Conservation (phyloP, 2,113 vertebrate genomes). For the Laticauda laticaudata region DNA sequence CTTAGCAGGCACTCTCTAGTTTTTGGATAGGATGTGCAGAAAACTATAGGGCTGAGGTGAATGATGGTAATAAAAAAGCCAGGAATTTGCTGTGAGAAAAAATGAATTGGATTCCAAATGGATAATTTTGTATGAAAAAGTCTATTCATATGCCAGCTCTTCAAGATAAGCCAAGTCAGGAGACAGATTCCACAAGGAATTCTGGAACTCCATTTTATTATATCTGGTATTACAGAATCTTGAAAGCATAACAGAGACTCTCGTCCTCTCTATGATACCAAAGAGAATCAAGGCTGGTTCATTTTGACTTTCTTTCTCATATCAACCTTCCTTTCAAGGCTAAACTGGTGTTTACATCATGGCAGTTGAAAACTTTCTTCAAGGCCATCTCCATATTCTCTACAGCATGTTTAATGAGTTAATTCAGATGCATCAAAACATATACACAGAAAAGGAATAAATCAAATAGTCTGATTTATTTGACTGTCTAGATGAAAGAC, state of each 20-base stretch:
- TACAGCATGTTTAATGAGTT: not conserved
- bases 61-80: not conserved
- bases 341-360: not conserved
- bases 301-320: not conserved
- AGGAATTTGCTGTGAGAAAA: not conserved
- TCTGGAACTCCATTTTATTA: not conserved
- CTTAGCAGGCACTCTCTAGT: not conserved
- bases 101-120: not conserved
- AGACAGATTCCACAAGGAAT: not conserved
- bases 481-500: not conserved
- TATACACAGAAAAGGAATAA: not conserved
- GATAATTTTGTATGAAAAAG: not conserved
- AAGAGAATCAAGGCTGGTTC: not conserved
- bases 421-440: not conserved
- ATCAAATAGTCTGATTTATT: not conserved
- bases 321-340: not conserved
- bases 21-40: not conserved
- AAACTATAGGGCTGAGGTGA: not conserved
- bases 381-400: not conserved
- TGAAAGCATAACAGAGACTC: not conserved
- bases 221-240: not conserved
- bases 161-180: not conserved
- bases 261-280: not conserved
- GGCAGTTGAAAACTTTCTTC: not conserved
- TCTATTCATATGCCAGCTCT: not conserved